Conservation (phyloP, 1,140 invertebrate genomes). For the Lasioglossum albipes region DNA sequence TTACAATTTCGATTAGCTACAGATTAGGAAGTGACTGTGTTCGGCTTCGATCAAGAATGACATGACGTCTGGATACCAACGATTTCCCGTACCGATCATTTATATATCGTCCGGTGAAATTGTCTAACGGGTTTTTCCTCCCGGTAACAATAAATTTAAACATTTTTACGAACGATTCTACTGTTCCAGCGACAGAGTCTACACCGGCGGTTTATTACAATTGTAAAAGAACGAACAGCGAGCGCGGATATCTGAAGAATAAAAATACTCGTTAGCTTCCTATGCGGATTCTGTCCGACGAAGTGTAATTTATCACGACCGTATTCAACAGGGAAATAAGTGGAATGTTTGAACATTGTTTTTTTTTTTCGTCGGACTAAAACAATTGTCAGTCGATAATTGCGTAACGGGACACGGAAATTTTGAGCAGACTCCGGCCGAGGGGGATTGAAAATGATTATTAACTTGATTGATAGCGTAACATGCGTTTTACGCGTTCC, state of each 20-base stretch:
- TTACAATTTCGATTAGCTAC: slow-evolving; percentile 52
- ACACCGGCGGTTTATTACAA: background rate
- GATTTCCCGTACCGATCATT: slow-evolving; percentile 10
- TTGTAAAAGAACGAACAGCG: background rate
- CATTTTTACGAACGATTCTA: background rate
- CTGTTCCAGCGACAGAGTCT: background rate
- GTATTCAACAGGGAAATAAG: too few relatives aligned
- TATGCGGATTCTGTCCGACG: too few relatives aligned
- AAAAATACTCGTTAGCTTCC: too few relatives aligned
- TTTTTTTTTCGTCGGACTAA: too few relatives aligned
- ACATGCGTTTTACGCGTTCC: background rate
- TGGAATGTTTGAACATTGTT: too few relatives aligned
- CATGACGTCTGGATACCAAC: slow-evolving; percentile 10
- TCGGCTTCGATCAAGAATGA: slow-evolving; percentile 22
- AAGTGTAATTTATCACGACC: too few relatives aligned
- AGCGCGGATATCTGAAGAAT: too few relatives aligned
- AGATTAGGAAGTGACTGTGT: slow-evolving; percentile 43
- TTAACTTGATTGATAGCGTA: background rate
- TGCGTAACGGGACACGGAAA: background rate
- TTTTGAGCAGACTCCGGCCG: background rate
- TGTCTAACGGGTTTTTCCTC: slow-evolving; percentile 23
- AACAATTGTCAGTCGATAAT: background rate
- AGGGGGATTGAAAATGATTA: background rate
- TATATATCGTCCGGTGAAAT: background rate
- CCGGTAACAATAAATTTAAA: slow-evolving; percentile 20